These are phyloP conservation scores for Drosophila hydei DNA, from an alignment of 1,140 invertebrate species.

Conservation along the genomic window DNA sequence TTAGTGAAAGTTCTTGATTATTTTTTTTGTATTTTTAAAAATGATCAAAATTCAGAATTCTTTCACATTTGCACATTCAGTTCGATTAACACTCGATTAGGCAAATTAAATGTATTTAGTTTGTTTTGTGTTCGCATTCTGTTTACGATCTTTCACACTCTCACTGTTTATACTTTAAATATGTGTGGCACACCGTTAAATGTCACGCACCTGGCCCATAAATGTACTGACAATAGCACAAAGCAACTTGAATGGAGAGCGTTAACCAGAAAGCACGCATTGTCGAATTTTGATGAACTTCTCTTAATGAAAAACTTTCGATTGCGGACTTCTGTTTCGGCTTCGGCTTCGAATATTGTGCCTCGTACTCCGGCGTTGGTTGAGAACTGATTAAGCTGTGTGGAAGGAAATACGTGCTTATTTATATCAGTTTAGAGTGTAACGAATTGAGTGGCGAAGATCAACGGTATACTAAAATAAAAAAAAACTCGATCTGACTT, in stretches of 20 bases:
- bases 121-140: slow-evolving; percentile 49
- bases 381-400: slow-evolving; percentile 56
- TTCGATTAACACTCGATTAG: slow-evolving; percentile 67
- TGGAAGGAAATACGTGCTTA: slow-evolving; percentile 37
- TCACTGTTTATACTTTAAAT: slow-evolving; percentile 21
- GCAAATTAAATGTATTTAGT: slow-evolving; percentile 42
- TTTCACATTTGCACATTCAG: slow-evolving; percentile 22
- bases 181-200: slow-evolving; percentile 37
- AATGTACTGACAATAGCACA: slow-evolving; percentile 65
- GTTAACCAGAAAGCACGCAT: slow-evolving; percentile 61
- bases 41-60: neutral
- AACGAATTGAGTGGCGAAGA: slow-evolving; percentile 1
- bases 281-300: slow-evolving; percentile 52
- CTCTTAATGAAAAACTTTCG: slow-evolving; percentile 49
- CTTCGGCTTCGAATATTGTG: no score
- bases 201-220: slow-evolving; percentile 76
- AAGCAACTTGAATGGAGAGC: slow-evolving; percentile 50
- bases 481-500: slow-evolving; percentile 7
- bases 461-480: slow-evolving; percentile 15
- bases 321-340: slow-evolving; percentile 6
- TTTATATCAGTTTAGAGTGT: slow-evolving; percentile 49
- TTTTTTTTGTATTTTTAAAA: slow-evolving; percentile 4
- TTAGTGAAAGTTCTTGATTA: slow-evolving; percentile 19
- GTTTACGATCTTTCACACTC: slow-evolving; percentile 33
- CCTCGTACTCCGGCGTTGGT: slow-evolving; percentile 18